Base-by-base conservation (phyloP, 2,113 vertebrate species). In the Pogona vitticeps region DNA sequence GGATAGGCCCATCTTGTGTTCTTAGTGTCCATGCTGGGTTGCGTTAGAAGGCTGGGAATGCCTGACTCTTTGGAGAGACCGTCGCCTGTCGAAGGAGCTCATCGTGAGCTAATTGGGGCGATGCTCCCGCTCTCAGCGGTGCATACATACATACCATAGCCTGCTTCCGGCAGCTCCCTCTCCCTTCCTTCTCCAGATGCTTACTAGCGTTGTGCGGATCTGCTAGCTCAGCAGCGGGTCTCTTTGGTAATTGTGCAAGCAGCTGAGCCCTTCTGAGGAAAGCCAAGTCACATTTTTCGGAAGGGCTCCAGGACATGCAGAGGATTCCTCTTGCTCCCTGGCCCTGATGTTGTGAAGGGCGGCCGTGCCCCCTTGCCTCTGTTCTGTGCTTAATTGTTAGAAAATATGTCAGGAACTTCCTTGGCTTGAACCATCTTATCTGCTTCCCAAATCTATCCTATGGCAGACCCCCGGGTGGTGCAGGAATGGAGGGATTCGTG, bases 371-470 rank as follows among this genome's bases (percentile, higher is more conserved):
- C 65, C 13, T 58, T 17, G 28, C 42, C 28, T 76, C 38, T 21
- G 56, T 20, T 42, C 10, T 6, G 20, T 12, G 15, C 46, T 76
- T 76, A 40, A 65, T 63, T 20, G 33, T 38, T 76, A n/a, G 15
- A 79, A 52, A 21, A 15, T 42, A 33, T 71, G 63, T 46, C 10
- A 26, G 88, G 73, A 71, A 36, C 33, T 61, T 85, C n/a, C 76
- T 59, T 1, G 0, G 40, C 18, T 68, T 1, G 7, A 67, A 21
- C 72, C n/a, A 80, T 68, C 1, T 68, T 68, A 59, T 21, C 15
- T 23, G 63, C 88, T 96, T 92, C 91, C 91, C 95, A 91, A 96
- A 95, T 72, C 59, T 87, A 88, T 90, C 90, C 84, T 12, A 36
- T 87, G 3, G 85, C 83, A 70, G 87, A 93, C 93, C 90, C 88